Base-by-base conservation (phyloP, 1,140 invertebrate genomes). In the Drosophila tropicalis region DNA sequence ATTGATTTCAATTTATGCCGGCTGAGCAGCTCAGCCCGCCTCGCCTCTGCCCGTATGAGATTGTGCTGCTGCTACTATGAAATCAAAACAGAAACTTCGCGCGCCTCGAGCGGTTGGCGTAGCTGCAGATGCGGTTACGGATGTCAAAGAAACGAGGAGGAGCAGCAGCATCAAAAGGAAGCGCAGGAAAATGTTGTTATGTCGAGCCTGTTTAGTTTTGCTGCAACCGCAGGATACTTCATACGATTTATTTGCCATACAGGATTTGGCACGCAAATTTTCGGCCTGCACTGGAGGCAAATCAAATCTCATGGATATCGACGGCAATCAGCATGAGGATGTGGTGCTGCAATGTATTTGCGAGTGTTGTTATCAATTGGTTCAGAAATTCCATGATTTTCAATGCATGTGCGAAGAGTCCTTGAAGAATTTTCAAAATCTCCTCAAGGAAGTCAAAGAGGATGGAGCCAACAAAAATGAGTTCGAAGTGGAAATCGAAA, bases 351-450 rank as follows among this genome's bases (percentile, higher is more conserved):
- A 81, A n/a, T 72, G 74, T 55, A 89, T 89, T 56, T 89, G 84
- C 54, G 84, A 89, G 39, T 81, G 80, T 47, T 89, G 84, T 58
- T 89, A 84, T 56, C 77, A 89, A 29, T 40, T 89, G 60, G 80
- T 89, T 19, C 80, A 81, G 15, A 77, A 81, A 61, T 89, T 89
- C 34, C 51, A 84, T 34, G 77, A 80, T 44, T 89, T 89, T 62
- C 84, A 89, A 76, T 70, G 77, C 56, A 89, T 89, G 84, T 89
- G 84, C 67, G 71, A 81, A 54, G 84, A 89, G 58, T 89, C 84
- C 51, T 67, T 70, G 32, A 67, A 62, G 3, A 89, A 89, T 47
- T 89, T 89, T 39, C 57, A 80, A 17, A 78, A 75, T 25, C 77
- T 89, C 3, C 41, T 89, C 15, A 15, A 17, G 7, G 66, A 77